These are phyloP conservation scores for Redunca redunca DNA, from an alignment of 2,113 vertebrate genomes.

Conservation along the genomic window DNA sequence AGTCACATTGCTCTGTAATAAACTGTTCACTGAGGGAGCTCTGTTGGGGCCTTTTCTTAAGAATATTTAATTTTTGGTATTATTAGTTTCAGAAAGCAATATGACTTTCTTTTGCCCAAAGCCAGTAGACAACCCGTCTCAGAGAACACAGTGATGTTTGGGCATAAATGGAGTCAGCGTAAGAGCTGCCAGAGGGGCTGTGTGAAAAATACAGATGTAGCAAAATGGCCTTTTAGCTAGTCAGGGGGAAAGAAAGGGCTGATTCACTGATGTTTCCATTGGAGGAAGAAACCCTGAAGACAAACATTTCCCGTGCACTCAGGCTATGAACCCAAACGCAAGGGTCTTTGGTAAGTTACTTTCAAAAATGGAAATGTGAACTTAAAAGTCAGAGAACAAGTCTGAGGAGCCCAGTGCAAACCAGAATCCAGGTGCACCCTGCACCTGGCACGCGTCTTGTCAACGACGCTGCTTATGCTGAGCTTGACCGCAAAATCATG, in stretches of 20 bases:
- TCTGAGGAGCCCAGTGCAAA: neutral
- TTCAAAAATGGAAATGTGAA: neutral
- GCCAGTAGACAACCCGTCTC: neutral
- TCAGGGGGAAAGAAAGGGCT: neutral
- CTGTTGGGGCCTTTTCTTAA: neutral
- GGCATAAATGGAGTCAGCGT: neutral
- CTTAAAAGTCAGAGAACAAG: neutral
- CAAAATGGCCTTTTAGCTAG: neutral
- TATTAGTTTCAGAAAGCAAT: conserved; percentile 22
- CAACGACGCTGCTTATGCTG: too few species aligned
- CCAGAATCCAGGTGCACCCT: neutral
- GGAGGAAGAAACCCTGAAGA: neutral
- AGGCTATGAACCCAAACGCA: neutral
- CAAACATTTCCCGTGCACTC: neutral
- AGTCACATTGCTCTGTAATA: neutral
- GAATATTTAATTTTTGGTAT: conserved; percentile 16
- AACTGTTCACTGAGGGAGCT: neutral
- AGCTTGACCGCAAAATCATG: neutral
- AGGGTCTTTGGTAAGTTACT: neutral
- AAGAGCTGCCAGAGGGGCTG: neutral
- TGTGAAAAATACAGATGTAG: neutral
- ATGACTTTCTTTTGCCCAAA: conserved; percentile 15
- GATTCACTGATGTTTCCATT: neutral
- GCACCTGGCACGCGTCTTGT: rapidly evolving
- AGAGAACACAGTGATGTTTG: neutral